These are phyloP conservation scores for Tragelaphus strepsiceros DNA, from an alignment of 2,113 vertebrate genomes.

Conservation along the genomic window DNA sequence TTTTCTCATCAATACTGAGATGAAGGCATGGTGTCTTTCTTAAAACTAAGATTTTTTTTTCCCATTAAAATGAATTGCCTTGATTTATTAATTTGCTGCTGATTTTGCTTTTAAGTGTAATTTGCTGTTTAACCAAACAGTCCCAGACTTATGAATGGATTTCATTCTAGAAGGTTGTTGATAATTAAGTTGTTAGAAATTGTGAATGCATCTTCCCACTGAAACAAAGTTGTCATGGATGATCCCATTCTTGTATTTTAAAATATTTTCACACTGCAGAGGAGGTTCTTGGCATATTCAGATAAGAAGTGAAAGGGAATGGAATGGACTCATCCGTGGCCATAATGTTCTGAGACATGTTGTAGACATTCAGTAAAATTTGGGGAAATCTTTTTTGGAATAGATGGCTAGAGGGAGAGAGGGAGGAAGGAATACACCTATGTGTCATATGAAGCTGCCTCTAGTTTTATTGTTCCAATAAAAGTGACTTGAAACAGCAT, in stretches of 20 bases:
- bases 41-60: background rate
- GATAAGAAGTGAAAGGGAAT: background rate
- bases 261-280: constrained; percentile 2
- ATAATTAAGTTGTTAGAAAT: background rate
- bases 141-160: background rate
- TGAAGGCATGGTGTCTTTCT: background rate
- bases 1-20: background rate
- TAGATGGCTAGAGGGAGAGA: background rate
- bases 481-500: background rate
- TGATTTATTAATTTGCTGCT: background rate
- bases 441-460: background rate
- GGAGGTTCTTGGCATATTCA: constrained; percentile 38
- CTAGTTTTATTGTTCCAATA: background rate
- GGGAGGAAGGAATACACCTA: background rate
- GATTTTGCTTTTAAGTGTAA: background rate
- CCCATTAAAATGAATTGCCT: constrained; percentile 32
- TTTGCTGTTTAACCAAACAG: background rate
- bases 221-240: background rate
- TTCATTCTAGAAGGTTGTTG: background rate
- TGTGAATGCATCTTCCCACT: background rate
- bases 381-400: constrained; percentile 41
- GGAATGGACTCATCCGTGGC: background rate
- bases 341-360: background rate
- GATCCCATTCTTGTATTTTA: constrained; percentile 23
- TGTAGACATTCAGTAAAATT: background rate